phyloP scores from a whole-genome alignment of 2,888 invertebrate species.

The Psylliodes chrysocephalus region DNA sequence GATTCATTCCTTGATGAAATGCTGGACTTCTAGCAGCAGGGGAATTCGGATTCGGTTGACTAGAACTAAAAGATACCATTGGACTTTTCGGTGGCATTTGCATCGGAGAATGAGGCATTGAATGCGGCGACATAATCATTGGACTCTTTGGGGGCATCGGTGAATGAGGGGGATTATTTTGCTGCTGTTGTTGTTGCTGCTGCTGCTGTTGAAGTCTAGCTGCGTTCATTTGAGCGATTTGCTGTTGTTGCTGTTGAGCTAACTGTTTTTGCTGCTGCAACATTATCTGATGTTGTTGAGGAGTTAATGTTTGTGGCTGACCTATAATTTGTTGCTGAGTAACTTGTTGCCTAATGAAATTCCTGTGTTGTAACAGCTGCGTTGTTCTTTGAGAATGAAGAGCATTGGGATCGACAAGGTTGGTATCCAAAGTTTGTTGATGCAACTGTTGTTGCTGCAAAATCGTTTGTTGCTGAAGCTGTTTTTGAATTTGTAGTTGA shows the following conservation, averaged over 20 bases:
- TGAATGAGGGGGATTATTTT: conserved; percentile 64
- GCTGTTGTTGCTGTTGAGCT: conserved; percentile 56
- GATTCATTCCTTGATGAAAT: conserved; percentile 63
- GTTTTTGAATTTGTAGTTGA: conserved; percentile 58
- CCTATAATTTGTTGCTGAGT: conserved; percentile 53
- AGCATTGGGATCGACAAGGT: conserved; percentile 64
- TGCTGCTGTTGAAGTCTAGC: conserved; percentile 56
- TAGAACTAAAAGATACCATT: conserved; percentile 54
- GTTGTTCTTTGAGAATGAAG: conserved; percentile 61
- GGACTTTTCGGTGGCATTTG: conserved; percentile 65
- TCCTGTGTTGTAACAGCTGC: conserved; percentile 59
- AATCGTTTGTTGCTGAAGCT: conserved; percentile 60
- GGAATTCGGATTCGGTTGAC: conserved; percentile 68
- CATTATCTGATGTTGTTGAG: conserved; percentile 61
- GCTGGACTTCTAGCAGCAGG: conserved; percentile 71
- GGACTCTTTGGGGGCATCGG: conserved; percentile 69
- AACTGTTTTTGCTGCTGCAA: conserved; percentile 57
- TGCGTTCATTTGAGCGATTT: conserved; percentile 63
- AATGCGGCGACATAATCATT: conserved; percentile 61
- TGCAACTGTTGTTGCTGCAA: conserved; percentile 49
- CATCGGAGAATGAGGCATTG: conserved; percentile 64
- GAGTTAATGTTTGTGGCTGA: conserved; percentile 57
- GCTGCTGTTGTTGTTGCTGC: conserved; percentile 47
- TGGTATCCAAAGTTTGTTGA: conserved; percentile 51
- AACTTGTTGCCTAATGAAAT: conserved; percentile 60